Base-by-base conservation (phyloP, 1,140 invertebrate species). In the Diprion similis region DNA sequence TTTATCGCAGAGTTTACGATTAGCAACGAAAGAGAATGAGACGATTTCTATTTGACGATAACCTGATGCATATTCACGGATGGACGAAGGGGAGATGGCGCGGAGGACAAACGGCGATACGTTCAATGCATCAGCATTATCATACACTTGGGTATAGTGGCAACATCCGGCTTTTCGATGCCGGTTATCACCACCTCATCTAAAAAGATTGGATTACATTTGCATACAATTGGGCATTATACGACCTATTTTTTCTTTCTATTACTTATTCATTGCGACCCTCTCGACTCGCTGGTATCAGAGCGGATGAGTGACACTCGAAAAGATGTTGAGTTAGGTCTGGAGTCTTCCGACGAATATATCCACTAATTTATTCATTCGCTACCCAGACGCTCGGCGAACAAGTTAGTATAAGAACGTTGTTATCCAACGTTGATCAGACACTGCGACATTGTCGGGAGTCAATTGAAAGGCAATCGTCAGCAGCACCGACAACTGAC, bases 191-290 rank as follows among this genome's bases (percentile, higher is more conserved):
- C 51, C 51, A 59, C 51, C 51, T 59, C 51, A 59, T 59, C 51
- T 59, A 59, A 59, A 59, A 59, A 59, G 51, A 59, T 59, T 59
- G 51, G 51, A 59, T 59, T 59, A 59, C 51, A 59, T 59, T 59
- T 59, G 51, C 51, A 59, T 59, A 59, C 51, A 59, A 59, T 59
- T 59, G 51, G 51, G 51, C 51, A 59, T 59, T 59, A 59, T 59
- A 59, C 51, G 51, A 59, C 51, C 51, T 11, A 59, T 59, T 59
- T 59, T 59, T 59, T 59, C n/a, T 59, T 59, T 59, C 51, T 59
- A 59, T 59, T 59, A 59, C n/a, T 59, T 59, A 59, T 59, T 59
- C 51, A 59, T 59, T 59, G 51, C 51, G 51, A 59, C 51, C 51
- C 51, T 59, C 51, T 17, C n/a, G n/a, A 15, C 51, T 59, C 24